Evolutionary conservation across 30 jellyfish, hydroid and myxozoan genomes (phyloP).

Genomic region (Rhopilema esculentum): DNA sequence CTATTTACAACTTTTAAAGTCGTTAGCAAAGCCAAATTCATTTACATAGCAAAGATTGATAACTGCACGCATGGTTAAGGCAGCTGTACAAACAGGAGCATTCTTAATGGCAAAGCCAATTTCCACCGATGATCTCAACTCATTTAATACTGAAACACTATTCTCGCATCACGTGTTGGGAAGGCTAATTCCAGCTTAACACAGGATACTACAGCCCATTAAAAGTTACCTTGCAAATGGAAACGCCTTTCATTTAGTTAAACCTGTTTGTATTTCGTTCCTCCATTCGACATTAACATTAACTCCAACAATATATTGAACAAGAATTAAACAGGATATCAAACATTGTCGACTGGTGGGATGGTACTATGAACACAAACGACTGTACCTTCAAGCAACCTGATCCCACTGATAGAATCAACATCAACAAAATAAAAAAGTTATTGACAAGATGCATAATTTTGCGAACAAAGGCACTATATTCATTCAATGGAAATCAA

Average conservation of each 20-base stretch:
- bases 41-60: neutral
- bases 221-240: neutral
- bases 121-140: neutral
- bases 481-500: neutral
- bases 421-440: neutral
- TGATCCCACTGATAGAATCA: neutral
- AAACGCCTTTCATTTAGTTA: neutral
- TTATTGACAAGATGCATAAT: neutral
- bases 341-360: neutral
- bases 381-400: neutral
- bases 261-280: too few relatives aligned
- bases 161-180: neutral
- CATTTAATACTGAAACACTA: neutral
- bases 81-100: neutral
- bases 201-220: neutral
- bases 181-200: neutral
- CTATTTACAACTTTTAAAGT: neutral
- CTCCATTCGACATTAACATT: too few relatives aligned
- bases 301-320: too few relatives aligned
- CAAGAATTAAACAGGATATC: too few relatives aligned
- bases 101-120: neutral
- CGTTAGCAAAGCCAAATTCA: neutral
- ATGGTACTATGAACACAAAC: too few relatives aligned
- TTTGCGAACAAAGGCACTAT: neutral
- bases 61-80: neutral